Conservation (phyloP, 2,888 invertebrate genomes). For the Zygogramma bicolorata region DNA sequence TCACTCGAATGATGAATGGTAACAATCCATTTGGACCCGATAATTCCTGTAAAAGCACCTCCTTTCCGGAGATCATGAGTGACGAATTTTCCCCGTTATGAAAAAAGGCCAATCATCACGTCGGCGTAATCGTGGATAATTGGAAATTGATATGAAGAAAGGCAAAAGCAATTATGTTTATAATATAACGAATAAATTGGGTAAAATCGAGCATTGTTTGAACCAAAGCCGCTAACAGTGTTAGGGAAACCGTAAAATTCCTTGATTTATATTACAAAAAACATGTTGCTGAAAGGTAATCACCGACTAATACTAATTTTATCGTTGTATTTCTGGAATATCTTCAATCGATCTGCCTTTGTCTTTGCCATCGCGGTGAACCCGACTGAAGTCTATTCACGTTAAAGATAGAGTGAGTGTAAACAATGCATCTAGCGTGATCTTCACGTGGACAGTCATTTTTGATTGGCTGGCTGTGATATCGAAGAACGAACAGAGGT, state of each 20-base stretch:
- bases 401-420: too few species aligned
- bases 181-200: constrained; percentile 49
- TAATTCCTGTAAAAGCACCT: not conserved
- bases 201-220: constrained; percentile 50
- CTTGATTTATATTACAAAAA: constrained; percentile 46
- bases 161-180: constrained; percentile 45
- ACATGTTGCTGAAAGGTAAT: constrained; percentile 29
- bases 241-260: constrained; percentile 47
- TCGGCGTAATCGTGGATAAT: constrained; percentile 30
- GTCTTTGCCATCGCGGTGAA: too few species aligned
- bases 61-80: not conserved
- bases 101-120: constrained; percentile 33
- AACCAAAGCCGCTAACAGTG: constrained; percentile 41
- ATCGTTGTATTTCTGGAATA: too few species aligned
- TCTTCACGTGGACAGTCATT: too few species aligned
- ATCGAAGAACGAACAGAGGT: too few species aligned
- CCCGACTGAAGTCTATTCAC: too few species aligned
- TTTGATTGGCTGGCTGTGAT: too few species aligned
- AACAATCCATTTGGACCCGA: not conserved
- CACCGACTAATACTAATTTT: too few species aligned
- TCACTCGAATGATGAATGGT: too few species aligned
- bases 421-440: too few species aligned
- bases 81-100: not conserved
- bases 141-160: constrained; percentile 48
- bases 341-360: too few species aligned